phyloP scores from a whole-genome alignment of 1,140 invertebrate genomes.

The Neodiprion virginianus region DNA sequence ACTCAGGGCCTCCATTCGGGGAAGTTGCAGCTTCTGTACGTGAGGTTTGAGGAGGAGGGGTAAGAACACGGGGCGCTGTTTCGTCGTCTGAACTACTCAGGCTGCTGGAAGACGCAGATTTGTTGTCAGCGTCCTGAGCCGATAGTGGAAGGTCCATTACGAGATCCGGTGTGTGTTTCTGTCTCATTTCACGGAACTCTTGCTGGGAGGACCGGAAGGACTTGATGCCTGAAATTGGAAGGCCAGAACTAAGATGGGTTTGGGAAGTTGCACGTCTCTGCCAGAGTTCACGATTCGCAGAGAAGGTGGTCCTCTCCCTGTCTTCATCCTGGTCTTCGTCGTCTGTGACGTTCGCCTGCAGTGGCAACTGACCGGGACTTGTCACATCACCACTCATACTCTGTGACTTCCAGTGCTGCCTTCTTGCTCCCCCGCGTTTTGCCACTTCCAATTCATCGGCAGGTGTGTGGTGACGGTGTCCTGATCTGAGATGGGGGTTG shows the following conservation, averaged over 20 bases:
- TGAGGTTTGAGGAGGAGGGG: conserved; percentile 14
- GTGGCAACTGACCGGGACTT: conserved; percentile 22
- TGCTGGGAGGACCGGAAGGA: conserved; percentile 47
- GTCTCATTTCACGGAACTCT: conserved; percentile 62
- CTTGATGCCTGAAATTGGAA: conserved; percentile 43
- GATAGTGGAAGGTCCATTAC: conserved; percentile 83
- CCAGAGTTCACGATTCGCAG: conserved; percentile 68
- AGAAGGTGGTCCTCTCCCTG: conserved; percentile 49
- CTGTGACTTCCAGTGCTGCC: conserved; percentile 60
- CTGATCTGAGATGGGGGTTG: conserved; percentile 6
- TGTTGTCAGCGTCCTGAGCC: conserved; percentile 60
- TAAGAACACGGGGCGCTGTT: conserved; percentile 27
- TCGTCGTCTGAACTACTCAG: conserved; percentile 57
- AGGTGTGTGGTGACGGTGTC: conserved; percentile 13
- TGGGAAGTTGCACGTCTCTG: conserved; percentile 67
- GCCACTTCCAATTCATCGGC: conserved; percentile 22
- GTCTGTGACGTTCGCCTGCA: conserved; percentile 27
- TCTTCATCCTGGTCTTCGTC: conserved; percentile 28
- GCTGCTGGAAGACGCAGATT: conserved; percentile 57
- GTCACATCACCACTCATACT: conserved; percentile 51
- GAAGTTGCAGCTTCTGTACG: conserved; percentile 43
- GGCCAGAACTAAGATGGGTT: conserved; percentile 51
- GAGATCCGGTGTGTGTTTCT: conserved; percentile 83
- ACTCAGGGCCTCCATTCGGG: conserved; percentile 63
- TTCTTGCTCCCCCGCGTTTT: conserved; percentile 47